Evolutionary conservation across 2,888 invertebrate species (phyloP).

Genomic region (Thymelicus sylvestris): DNA sequence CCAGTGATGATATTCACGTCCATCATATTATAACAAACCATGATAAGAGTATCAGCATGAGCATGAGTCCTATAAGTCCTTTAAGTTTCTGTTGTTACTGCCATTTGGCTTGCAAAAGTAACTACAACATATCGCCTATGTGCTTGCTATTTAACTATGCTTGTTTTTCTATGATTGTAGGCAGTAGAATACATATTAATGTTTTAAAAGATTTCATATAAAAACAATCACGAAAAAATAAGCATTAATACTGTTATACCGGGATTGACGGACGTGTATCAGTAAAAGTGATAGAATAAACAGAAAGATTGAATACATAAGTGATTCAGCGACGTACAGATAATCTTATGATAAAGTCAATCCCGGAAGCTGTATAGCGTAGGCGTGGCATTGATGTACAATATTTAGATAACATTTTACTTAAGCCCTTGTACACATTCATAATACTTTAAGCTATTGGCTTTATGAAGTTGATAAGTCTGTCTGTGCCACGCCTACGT

Average conservation of each 20-base stretch:
- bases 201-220: neutral
- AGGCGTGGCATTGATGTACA: slow-evolving; percentile 16
- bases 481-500: neutral
- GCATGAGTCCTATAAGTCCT: neutral
- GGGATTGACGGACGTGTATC: neutral
- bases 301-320: neutral
- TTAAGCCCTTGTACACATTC: neutral
- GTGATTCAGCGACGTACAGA: slow-evolving; percentile 2
- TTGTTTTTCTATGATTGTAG: neutral
- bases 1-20: neutral
- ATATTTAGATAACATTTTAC: neutral
- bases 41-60: neutral
- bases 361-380: slow-evolving; percentile 9
- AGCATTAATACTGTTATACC: neutral
- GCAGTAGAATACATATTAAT: neutral
- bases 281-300: neutral
- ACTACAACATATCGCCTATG: neutral
- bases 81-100: neutral
- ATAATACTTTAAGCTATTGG: neutral
- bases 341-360: slow-evolving; percentile 14
- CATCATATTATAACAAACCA: neutral
- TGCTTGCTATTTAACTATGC: neutral
- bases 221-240: neutral
- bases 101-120: neutral
- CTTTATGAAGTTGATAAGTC: neutral